A percentile compares a stretch with the other conserved stretches of the same genome.
Conservation (phyloP, 2,113 vertebrate species). For the Prinia subflava region DNA sequence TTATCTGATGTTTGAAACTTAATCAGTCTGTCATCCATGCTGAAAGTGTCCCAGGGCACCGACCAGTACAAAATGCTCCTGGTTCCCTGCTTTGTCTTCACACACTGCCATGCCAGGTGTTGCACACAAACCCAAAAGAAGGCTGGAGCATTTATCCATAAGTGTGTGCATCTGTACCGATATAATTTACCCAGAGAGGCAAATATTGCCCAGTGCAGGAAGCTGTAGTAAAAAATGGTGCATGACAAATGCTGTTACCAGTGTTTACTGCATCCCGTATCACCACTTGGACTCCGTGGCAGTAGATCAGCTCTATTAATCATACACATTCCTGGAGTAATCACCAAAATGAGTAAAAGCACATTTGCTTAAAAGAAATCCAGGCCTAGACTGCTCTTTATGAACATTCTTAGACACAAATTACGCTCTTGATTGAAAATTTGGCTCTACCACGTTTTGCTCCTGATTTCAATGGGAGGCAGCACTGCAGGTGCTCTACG, state of each 20-base stretch:
- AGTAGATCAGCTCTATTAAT: neutral
- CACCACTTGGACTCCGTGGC: neutral
- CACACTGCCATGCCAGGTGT: accelerated
- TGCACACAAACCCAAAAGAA: neutral
- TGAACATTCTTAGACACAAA: neutral
- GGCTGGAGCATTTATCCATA: neutral
- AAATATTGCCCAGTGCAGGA: neutral
- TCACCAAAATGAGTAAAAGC: neutral
- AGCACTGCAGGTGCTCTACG: neutral
- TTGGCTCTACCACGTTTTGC: neutral
- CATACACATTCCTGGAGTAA: neutral
- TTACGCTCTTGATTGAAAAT: neutral
- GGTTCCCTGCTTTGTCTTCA: neutral
- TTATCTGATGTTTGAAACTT: neutral
- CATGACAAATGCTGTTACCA: neutral
- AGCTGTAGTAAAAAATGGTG: neutral
- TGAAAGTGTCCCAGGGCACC: neutral
- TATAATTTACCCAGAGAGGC: neutral
- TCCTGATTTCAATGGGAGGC: neutral
- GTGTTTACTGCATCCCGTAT: neutral
- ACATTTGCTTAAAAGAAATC: neutral
- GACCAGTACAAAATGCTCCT: neutral
- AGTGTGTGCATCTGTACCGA: neutral
- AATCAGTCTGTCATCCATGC: neutral
- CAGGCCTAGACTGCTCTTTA: neutral